Conservation (phyloP, 2,888 invertebrate species). For the Ariolimax columbianus region DNA sequence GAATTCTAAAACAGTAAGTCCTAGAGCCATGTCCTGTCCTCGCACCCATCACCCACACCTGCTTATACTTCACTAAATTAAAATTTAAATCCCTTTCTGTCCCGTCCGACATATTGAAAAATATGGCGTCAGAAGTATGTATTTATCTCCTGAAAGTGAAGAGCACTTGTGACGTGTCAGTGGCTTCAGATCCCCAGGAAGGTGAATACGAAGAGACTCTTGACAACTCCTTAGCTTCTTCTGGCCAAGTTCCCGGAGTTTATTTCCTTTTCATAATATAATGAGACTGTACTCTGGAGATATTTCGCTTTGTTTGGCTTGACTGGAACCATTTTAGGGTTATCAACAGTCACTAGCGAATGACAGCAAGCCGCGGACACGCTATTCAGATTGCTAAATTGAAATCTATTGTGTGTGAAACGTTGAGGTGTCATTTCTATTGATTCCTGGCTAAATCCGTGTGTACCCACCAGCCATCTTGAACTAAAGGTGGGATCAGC, state of each 20-base stretch:
- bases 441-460: neutral
- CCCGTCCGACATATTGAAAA: neutral
- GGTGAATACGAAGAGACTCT: neutral
- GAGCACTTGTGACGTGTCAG: constrained; percentile 27
- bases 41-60: neutral
- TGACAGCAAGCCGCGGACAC: neutral
- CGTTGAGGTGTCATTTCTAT: neutral
- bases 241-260: neutral
- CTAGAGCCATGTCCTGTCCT: neutral
- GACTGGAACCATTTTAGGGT: neutral
- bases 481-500: neutral
- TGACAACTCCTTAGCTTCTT: neutral
- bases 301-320: neutral
- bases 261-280: neutral
- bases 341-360: neutral
- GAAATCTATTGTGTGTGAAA: neutral
- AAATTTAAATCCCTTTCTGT: neutral
- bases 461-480: neutral
- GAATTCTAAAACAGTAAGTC: neutral
- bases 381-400: neutral
- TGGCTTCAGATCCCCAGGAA: neutral
- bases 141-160: neutral
- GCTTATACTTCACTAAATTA: neutral
- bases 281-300: neutral
- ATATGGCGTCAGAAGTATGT: neutral